Conservation (phyloP, 2,113 vertebrate species). For the Leucoraja erinaceus region DNA sequence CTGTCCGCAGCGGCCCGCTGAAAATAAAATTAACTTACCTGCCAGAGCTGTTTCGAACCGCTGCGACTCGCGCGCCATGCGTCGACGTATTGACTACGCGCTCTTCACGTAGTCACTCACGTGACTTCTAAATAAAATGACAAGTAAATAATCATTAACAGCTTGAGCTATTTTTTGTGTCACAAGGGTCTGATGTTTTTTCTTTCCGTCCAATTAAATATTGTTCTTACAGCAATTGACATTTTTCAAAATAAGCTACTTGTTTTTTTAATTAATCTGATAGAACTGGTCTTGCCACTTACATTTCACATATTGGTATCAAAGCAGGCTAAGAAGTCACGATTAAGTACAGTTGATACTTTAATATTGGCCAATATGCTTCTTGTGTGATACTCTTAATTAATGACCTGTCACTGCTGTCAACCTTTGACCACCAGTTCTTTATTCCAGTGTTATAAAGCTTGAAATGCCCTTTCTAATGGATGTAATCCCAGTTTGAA, state of each 20-base stretch:
- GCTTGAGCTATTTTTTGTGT: neutral
- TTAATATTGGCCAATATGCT: neutral
- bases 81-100: too few species aligned
- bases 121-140: too few species aligned
- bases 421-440: neutral
- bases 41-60: too few species aligned
- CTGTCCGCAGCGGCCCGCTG: too few species aligned
- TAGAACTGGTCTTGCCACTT: neutral
- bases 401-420: neutral
- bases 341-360: neutral
- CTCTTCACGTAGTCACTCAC: too few species aligned
- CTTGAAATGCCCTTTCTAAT: neutral
- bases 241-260: neutral
- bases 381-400: constrained; percentile 5
- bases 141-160: neutral
- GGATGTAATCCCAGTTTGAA: constrained; percentile 1
- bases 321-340: neutral
- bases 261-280: neutral
- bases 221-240: neutral
- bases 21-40: too few species aligned
- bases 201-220: neutral
- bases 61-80: too few species aligned
- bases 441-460: neutral
- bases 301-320: neutral
- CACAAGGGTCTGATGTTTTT: neutral